A percentile compares a stretch with the other conserved stretches of the same genome.
These are phyloP conservation scores for Pollicipes pollicipes DNA, from an alignment of 1,140 invertebrate species.

Conservation along the genomic window DNA sequence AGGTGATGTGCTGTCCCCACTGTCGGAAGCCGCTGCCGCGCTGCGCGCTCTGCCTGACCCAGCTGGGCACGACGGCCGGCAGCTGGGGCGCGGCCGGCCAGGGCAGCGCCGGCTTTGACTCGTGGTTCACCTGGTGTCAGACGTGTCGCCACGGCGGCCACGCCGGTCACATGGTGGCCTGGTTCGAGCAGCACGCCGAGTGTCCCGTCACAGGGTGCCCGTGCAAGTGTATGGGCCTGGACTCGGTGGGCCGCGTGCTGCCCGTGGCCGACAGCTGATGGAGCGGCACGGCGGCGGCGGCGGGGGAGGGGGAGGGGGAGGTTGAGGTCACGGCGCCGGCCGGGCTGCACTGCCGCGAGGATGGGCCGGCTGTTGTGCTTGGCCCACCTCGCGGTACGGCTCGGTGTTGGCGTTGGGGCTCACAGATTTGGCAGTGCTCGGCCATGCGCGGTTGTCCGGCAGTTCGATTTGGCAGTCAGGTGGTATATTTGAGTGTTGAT, in stretches of 20 bases:
- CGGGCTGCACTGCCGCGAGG: too few species aligned
- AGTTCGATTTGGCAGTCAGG: too few species aligned
- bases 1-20: constrained; percentile 78
- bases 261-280: background rate
- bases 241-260: constrained; percentile 28
- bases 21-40: constrained; percentile 84
- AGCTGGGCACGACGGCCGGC: constrained; percentile 53
- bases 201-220: constrained; percentile 12
- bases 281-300: background rate
- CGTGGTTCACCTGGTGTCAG: constrained; percentile 96
- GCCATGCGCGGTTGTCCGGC: too few species aligned
- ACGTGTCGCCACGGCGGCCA: constrained; percentile 89
- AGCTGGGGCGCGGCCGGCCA: constrained; percentile 9
- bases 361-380: too few species aligned
- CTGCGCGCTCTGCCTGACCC: constrained; percentile 76
- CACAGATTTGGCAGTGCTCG: too few species aligned
- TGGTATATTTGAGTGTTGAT: too few species aligned
- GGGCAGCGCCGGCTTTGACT: constrained; percentile 31
- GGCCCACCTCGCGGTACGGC: background rate
- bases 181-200: constrained; percentile 53
- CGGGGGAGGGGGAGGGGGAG: background rate
- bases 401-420: background rate
- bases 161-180: constrained; percentile 67
- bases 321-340: background rate
- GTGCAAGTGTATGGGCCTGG: constrained; percentile 72